A percentile compares a stretch with the other conserved stretches of the same genome.
Evolutionary conservation across 2,888 invertebrate species (phyloP).

Genomic region (Drepanosiphum platanoidis): DNA sequence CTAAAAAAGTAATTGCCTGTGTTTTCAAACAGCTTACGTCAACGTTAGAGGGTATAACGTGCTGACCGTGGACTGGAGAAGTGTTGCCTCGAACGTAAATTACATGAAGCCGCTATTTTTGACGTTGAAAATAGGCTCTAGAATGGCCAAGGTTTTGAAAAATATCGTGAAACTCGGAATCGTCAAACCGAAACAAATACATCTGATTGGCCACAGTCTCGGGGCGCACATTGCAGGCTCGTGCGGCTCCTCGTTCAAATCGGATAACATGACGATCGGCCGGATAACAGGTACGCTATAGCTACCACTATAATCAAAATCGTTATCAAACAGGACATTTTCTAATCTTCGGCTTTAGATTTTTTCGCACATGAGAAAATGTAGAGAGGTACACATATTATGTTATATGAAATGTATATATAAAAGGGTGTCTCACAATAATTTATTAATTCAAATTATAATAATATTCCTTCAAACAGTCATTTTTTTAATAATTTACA

Average conservation of each 20-base stretch:
- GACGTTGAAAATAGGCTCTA: constrained; percentile 76
- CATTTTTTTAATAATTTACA: too few species aligned
- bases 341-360: too few species aligned
- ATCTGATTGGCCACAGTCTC: constrained; percentile 63
- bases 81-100: constrained; percentile 75
- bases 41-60: constrained; percentile 74
- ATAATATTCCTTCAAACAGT: too few species aligned
- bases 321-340: too few species aligned
- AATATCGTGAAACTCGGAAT: constrained; percentile 74
- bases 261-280: constrained; percentile 20
- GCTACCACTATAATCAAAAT: too few species aligned
- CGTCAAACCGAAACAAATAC: constrained; percentile 69
- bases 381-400: too few species aligned
- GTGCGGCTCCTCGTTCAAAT: constrained; percentile 28
- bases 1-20: too few species aligned
- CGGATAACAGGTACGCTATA: constrained; percentile 63
- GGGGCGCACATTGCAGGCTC: constrained; percentile 62
- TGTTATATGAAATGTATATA: too few species aligned
- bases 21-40: constrained; percentile 43
- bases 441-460: too few species aligned
- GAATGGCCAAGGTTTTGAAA: constrained; percentile 73
- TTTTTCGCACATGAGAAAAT: too few species aligned
- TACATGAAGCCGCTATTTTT: constrained; percentile 80
- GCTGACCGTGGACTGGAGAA: constrained; percentile 80
- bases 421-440: too few species aligned